Evolutionary conservation across 35 echinoderm and acorn worm species (phyloP), one percentile per base, ranked within the genome.

Genomic region (Strongylocentrotus purpuratus): DNA sequence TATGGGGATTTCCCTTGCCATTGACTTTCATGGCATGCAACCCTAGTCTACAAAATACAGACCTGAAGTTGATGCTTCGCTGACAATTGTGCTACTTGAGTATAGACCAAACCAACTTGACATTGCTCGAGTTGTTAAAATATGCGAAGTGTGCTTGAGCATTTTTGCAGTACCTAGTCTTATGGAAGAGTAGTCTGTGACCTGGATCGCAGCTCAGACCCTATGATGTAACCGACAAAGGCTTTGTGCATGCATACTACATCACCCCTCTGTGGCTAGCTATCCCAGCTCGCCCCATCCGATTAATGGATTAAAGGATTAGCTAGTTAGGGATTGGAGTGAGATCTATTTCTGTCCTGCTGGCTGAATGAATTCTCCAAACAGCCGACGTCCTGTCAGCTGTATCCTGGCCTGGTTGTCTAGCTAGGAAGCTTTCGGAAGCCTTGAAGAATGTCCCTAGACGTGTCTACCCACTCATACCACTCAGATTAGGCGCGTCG

Each of bases 381-480:
- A 88, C 87, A 35, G 87, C 87, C 15, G 32, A 88, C 45, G 33
- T 88, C 87, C 87, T 88, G 87, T 28, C 87, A 88, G 87, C 87
- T 88, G 87, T 88, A 88, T 88, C 87, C 87, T 33, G 87, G 32
- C 28, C 45, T 0, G 87, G 45, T 88, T 35, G 45, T 18, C 25
- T 70, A 18, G 61, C 4, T 14, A 14, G 61, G 61, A 70, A 70
- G 61, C 25, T 22, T 14, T n/a, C 61, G 5, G 48, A 50, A 50
- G 48, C 48, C 13, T 9, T 48, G 9, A 9, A 9, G 47, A 48
- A 50, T 50, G 48, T 50, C 48, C 48, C 48, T 12, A 70, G 61
- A 70, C 48, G 20, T 70, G 61, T 18, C 61, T 70, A 70, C 61
- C 61, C 61, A 70, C 61, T 70, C 50, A 55, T 8, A 55, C 14